These are phyloP conservation scores for Albula glossodonta DNA, from an alignment of 2,113 vertebrate genomes.

Conservation along the genomic window DNA sequence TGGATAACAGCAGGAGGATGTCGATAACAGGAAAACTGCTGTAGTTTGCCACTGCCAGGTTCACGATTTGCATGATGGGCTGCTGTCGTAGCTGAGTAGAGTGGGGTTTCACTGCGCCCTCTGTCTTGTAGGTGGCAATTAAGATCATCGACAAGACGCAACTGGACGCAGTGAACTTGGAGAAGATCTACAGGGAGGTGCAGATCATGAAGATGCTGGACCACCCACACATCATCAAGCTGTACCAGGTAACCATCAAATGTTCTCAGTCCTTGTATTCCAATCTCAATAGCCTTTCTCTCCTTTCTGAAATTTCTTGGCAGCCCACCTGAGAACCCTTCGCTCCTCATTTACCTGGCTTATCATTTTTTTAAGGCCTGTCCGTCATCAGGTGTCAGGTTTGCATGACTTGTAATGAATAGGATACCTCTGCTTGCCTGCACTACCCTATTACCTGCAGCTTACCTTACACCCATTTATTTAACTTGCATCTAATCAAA, in stretches of 20 bases:
- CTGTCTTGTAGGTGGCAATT: slow-evolving; percentile 41
- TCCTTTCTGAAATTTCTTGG: neutral
- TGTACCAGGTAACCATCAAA: slow-evolving; percentile 79
- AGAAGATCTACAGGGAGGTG: slow-evolving; percentile 84
- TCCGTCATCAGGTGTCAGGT: neutral
- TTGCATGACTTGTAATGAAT: neutral
- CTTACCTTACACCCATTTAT: neutral
- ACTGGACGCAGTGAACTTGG: slow-evolving; percentile 79
- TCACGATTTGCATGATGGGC: no score
- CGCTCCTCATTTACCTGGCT: neutral
- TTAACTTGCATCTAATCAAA: neutral
- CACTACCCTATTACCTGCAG: neutral
- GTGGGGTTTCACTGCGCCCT: slow-evolving; percentile 33
- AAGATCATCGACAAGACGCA: slow-evolving; percentile 71
- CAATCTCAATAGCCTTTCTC: neutral
- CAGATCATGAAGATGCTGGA: slow-evolving; percentile 84
- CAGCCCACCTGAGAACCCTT: neutral
- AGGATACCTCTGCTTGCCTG: neutral
- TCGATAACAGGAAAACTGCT: neutral
- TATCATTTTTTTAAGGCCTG: neutral
- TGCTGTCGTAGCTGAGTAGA: no score
- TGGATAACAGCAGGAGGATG: neutral
- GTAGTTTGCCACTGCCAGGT: no score
- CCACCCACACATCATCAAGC: slow-evolving; percentile 83
- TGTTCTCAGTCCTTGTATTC: no score